Conservation (phyloP, 1,140 invertebrate species). For the Bombus consobrinus region DNA sequence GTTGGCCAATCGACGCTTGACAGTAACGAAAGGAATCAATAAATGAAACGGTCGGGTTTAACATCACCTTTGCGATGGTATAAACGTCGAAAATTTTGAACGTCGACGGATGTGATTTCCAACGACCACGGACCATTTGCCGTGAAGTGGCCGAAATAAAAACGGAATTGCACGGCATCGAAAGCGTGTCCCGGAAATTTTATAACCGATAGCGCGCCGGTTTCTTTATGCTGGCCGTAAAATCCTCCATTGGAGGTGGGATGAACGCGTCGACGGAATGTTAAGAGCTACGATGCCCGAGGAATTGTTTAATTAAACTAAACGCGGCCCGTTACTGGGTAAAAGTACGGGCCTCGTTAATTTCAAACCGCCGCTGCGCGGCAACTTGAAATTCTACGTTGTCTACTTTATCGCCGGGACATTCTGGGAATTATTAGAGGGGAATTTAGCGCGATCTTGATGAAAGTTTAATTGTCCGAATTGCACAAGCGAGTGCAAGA, state of each 20-base stretch:
- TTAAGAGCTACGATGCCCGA: neutral
- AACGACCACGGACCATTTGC: neutral
- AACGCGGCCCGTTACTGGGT: neutral
- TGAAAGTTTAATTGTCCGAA: conserved; percentile 11
- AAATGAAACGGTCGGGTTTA: too few species aligned
- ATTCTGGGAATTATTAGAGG: neutral
- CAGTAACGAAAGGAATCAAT: too few species aligned
- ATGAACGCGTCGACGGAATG: neutral
- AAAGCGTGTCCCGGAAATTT: neutral
- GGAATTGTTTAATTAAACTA: conserved; percentile 26
- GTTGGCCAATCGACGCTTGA: too few species aligned
- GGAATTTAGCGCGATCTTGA: conserved; percentile 10
- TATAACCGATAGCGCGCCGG: neutral
- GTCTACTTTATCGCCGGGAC: neutral
- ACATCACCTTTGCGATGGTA: too few species aligned
- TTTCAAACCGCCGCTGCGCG: neutral
- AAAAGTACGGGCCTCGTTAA: neutral
- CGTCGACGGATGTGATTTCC: neutral
- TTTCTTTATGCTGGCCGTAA: conserved; percentile 2
- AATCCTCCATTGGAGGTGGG: neutral
- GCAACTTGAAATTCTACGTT: neutral
- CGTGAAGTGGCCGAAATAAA: conserved; percentile 1
- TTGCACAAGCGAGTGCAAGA: neutral
- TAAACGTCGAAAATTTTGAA: neutral
- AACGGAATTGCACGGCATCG: neutral